A percentile compares a stretch with the other conserved stretches of the same genome.
phyloP scores from a whole-genome alignment of 1,140 invertebrate genomes.

The Drosophila auraria region DNA sequence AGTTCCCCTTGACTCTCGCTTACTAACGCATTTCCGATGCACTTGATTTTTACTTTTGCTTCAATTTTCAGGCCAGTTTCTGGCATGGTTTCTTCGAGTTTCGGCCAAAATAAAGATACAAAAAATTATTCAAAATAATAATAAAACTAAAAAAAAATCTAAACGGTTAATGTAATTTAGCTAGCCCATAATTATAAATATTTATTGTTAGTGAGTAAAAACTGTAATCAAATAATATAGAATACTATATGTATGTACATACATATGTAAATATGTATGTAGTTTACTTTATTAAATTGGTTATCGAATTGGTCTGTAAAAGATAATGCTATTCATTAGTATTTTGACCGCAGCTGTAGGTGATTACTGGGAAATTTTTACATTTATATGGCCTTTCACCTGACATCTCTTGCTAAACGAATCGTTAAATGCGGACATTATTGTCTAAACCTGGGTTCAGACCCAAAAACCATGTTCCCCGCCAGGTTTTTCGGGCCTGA shows the following conservation, averaged over 20 bases:
- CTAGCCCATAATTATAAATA: too few species aligned
- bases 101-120: too few species aligned
- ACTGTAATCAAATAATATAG: neutral
- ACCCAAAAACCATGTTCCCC: slow-evolving; percentile 7
- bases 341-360: neutral
- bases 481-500: slow-evolving; percentile 10
- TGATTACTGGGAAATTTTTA: neutral
- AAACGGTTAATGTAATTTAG: too few species aligned
- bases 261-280: too few species aligned
- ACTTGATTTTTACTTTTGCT: slow-evolving; percentile 22
- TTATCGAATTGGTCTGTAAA: neutral
- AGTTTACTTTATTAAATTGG: too few species aligned
- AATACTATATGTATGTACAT: neutral
- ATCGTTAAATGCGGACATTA: slow-evolving; percentile 64
- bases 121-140: too few species aligned
- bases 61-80: slow-evolving; percentile 13
- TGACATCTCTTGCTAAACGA: slow-evolving; percentile 50
- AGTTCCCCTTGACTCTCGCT: slow-evolving; percentile 37
- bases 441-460: slow-evolving; percentile 35
- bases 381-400: slow-evolving; percentile 29
- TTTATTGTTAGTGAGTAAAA: too few species aligned
- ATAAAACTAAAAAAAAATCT: too few species aligned
- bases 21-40: slow-evolving; percentile 17
- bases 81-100: slow-evolving; percentile 9
- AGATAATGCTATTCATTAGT: too few species aligned